Conservation (phyloP, 2,797 vertebrate species). For the Crenichthys baileyi region DNA sequence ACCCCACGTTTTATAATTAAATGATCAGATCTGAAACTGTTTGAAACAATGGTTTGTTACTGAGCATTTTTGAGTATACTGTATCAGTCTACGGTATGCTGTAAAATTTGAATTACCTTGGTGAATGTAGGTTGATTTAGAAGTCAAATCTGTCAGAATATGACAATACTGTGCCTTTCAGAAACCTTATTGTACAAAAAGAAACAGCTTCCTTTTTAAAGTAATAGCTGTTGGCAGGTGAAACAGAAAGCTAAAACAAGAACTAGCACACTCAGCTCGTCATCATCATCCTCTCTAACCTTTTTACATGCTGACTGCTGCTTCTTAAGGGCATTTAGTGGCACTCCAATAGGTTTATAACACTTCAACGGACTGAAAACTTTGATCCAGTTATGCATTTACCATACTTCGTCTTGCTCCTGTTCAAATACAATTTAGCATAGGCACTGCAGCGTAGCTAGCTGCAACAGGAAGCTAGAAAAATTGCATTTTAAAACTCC, state of each 20-base stretch:
- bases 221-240: slow-evolving; percentile 17
- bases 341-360: slow-evolving; percentile 31
- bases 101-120: not conserved
- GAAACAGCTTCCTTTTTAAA: slow-evolving; percentile 14
- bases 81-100: not conserved
- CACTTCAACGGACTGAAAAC: slow-evolving; percentile 10
- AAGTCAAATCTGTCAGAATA: not conserved
- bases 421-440: no score
- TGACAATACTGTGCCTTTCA: slow-evolving; percentile 1
- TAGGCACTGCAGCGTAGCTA: not conserved
- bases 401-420: not conserved
- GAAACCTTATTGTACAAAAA: slow-evolving; percentile 33
- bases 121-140: no score
- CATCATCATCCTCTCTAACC: slow-evolving; percentile 26
- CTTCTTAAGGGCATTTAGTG: slow-evolving; percentile 52
- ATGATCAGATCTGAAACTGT: not conserved
- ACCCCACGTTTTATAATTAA: slow-evolving; percentile 6
- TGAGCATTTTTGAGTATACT: not conserved
- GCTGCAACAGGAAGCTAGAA: not conserved
- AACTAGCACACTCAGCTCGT: slow-evolving; percentile 12
- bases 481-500: not conserved
- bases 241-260: slow-evolving; percentile 30
- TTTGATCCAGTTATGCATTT: not conserved
- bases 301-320: slow-evolving; percentile 24
- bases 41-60: not conserved